phyloP scores from a whole-genome alignment of 2,113 vertebrate genomes.

The Cyanoderma ruficeps region DNA sequence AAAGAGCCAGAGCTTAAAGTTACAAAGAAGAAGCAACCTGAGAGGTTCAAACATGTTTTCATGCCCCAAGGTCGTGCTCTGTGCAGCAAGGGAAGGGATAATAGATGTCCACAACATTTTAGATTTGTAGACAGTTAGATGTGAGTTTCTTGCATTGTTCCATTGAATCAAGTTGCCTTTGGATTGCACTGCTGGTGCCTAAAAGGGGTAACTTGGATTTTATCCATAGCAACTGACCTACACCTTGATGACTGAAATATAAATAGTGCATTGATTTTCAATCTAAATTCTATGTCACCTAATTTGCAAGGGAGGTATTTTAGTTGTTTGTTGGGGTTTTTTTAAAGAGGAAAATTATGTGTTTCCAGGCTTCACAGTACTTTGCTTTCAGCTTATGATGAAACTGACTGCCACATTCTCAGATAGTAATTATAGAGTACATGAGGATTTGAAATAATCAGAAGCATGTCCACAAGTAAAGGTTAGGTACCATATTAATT shows the following conservation, averaged over 20 bases:
- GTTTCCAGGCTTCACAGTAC: background rate
- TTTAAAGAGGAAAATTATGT: background rate
- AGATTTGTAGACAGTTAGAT: background rate
- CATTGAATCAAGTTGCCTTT: background rate
- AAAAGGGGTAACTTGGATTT: background rate
- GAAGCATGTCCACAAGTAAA: background rate
- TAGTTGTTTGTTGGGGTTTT: background rate
- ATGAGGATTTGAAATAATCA: background rate
- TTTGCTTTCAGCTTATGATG: background rate
- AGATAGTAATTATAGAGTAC: background rate
- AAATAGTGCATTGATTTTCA: background rate
- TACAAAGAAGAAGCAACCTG: background rate
- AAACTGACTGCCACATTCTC: background rate
- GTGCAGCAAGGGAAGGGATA: background rate
- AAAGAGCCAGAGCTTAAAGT: background rate
- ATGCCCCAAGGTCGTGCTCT: background rate
- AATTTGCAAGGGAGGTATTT: background rate
- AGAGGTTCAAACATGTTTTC: background rate
- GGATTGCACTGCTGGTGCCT: background rate
- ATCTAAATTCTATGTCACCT: background rate
- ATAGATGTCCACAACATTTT: background rate
- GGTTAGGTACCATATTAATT: background rate
- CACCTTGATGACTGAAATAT: background rate
- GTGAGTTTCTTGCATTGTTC: background rate
- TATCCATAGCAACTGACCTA: background rate